Evolutionary conservation across 2,113 vertebrate genomes (phyloP).

Genomic region (Chamaea fasciata): DNA sequence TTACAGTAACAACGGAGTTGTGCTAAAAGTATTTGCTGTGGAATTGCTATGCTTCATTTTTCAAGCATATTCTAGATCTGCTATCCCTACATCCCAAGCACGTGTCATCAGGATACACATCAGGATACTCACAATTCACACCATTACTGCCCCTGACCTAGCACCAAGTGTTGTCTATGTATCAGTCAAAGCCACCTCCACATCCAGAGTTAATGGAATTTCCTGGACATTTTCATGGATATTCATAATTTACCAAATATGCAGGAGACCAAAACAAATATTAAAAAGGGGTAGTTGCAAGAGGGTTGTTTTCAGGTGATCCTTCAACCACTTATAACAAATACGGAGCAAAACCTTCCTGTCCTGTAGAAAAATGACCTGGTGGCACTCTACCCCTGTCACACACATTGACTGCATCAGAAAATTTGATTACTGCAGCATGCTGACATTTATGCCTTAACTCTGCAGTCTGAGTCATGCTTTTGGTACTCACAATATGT

Average conservation of each 20-base stretch:
- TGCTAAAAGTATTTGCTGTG: not conserved
- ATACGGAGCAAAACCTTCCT: not conserved
- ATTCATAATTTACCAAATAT: not conserved
- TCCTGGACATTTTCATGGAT: not conserved
- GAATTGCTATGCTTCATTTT: not conserved
- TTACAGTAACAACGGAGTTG: not conserved
- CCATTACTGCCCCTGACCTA: not conserved
- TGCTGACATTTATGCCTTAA: not conserved
- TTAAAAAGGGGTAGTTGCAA: not conserved
- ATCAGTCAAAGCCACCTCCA: not conserved
- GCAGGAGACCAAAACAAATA: not conserved
- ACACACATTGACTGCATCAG: not conserved
- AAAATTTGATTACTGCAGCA: not conserved
- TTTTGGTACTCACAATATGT: not conserved
- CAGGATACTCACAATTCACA: not conserved
- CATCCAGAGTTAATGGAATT: not conserved
- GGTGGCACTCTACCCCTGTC: not conserved
- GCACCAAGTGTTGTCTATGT: not conserved
- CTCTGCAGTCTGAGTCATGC: not conserved
- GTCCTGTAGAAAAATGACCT: not conserved
- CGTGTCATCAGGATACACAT: not conserved
- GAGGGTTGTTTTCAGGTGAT: not conserved
- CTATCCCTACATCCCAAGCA: not conserved
- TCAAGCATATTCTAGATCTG: not conserved
- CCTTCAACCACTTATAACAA: not conserved